phyloP scores from a whole-genome alignment of 2,113 vertebrate species.

The Pangasianodon hypophthalmus region DNA sequence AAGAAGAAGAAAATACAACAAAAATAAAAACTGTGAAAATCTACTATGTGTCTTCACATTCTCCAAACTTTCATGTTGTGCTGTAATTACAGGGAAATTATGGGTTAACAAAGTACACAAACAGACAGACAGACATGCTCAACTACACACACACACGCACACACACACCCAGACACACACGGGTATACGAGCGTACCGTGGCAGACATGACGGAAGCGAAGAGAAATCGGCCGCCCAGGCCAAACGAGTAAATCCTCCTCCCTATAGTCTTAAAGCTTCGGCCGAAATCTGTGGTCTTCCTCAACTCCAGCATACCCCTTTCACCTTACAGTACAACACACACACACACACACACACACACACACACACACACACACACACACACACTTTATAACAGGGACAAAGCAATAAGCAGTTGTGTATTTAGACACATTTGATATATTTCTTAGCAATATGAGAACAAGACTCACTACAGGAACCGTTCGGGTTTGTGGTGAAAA shows the following conservation, averaged over 20 bases:
- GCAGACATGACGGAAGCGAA: slow-evolving; percentile 92
- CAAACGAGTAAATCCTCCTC: slow-evolving; percentile 87
- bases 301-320: slow-evolving; percentile 80
- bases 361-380: background rate
- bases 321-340: slow-evolving; percentile 71
- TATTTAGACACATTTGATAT: background rate
- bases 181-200: slow-evolving; percentile 71
- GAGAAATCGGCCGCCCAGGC: slow-evolving; percentile 86
- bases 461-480: slow-evolving; percentile 86
- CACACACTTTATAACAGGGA: background rate
- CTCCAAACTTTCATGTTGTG: background rate
- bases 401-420: background rate
- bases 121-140: background rate
- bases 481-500: slow-evolving; percentile 81
- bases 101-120: background rate
- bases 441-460: background rate
- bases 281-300: slow-evolving; percentile 82
- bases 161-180: slow-evolving; percentile 11
- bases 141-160: background rate
- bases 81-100: background rate
- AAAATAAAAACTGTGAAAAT: background rate
- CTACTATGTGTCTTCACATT: background rate
- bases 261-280: slow-evolving; percentile 81
- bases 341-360: background rate
- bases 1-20: background rate